Evolutionary conservation across 92 coral and sea anemone species (phyloP).

Genomic region (Epizoanthus ramosus): DNA sequence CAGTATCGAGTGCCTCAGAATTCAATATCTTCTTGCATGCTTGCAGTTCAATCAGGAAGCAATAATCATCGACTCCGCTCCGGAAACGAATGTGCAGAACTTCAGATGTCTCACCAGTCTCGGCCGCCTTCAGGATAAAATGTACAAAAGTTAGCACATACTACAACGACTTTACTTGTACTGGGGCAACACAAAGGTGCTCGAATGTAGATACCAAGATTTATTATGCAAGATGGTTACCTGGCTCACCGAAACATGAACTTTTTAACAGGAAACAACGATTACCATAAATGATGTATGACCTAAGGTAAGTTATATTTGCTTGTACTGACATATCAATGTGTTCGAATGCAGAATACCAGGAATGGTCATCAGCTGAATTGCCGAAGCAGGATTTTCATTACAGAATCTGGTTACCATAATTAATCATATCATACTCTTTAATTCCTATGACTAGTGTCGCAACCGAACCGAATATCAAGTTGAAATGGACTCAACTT

Average conservation of each 20-base stretch:
- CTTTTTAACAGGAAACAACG: background rate
- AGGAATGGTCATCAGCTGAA: too few relatives aligned
- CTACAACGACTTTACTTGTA: slow-evolving; percentile 18
- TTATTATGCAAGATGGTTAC: background rate
- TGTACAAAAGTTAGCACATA: slow-evolving; percentile 40
- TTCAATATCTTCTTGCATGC: slow-evolving; percentile 30
- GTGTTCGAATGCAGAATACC: background rate
- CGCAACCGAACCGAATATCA: slow-evolving; percentile 7
- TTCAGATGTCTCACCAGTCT: slow-evolving; percentile 41
- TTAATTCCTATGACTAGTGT: background rate
- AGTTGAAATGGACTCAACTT: background rate
- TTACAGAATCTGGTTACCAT: background rate
- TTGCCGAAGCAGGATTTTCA: too few relatives aligned
- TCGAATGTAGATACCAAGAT: slow-evolving; percentile 11
- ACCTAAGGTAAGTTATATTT: too few relatives aligned
- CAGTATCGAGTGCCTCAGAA: slow-evolving; percentile 39
- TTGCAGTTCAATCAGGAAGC: slow-evolving; percentile 38
- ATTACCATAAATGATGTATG: background rate
- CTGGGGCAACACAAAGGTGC: slow-evolving; percentile 6
- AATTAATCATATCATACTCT: background rate
- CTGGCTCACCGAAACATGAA: background rate
- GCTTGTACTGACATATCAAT: background rate
- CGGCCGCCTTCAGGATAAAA: slow-evolving; percentile 50
- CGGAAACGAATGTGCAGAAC: slow-evolving; percentile 39
- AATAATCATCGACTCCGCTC: slow-evolving; percentile 41